Evolutionary conservation across 64 coral and sea anemone species (phyloP).

Genomic region (Astreopora myriophthalma): DNA sequence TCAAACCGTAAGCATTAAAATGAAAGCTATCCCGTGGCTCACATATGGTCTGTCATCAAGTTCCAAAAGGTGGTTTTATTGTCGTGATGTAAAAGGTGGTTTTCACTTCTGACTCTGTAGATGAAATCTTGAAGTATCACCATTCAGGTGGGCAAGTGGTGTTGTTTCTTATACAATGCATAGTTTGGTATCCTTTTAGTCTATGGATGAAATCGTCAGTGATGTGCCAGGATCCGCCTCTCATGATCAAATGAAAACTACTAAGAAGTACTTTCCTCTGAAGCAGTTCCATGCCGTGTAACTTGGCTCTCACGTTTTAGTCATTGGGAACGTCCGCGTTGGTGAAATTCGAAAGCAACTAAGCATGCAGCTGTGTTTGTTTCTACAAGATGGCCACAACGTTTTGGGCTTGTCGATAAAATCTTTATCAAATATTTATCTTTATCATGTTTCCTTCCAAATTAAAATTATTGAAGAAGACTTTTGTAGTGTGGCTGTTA

Average conservation of each 20-base stretch:
- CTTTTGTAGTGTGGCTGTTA: no score
- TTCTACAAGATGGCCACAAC: not conserved
- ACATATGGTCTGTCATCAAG: no score
- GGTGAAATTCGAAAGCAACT: no score
- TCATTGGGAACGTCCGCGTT: no score
- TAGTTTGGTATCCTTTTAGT: not conserved
- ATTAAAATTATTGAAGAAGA: no score
- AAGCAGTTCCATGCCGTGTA: not conserved
- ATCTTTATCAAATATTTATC: no score
- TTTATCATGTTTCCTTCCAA: no score
- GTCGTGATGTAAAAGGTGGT: not conserved
- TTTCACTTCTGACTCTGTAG: not conserved
- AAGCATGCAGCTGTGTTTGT: not conserved
- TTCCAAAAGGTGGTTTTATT: no score
- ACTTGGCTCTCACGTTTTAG: not conserved
- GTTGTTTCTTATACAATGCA: not conserved
- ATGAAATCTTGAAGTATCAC: not conserved
- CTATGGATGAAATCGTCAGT: not conserved
- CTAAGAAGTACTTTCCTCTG: not conserved
- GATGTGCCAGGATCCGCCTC: no score
- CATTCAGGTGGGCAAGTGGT: not conserved
- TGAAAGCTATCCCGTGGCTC: not conserved
- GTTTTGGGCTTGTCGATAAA: not conserved
- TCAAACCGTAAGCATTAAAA: not conserved
- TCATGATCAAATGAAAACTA: not conserved